A percentile compares a stretch with the other conserved stretches of the same genome.
These are phyloP conservation scores for Trypoxylon attenuatum DNA, from an alignment of 2,888 invertebrate species.

Conservation along the genomic window DNA sequence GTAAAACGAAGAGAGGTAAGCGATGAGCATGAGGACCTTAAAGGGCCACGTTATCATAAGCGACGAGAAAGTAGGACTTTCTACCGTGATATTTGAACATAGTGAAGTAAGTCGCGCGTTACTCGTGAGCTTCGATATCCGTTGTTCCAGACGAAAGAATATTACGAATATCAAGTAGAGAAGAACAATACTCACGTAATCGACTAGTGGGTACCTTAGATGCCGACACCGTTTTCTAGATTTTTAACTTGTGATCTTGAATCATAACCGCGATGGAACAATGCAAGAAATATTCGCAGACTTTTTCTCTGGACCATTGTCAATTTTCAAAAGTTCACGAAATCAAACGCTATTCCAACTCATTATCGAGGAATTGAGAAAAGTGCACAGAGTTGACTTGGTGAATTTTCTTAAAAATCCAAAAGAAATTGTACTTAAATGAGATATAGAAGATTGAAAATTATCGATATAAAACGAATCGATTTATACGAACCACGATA, in stretches of 20 bases:
- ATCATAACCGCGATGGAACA: conserved; percentile 6
- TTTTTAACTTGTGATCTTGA: conserved; percentile 1
- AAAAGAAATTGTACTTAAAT: too few species aligned
- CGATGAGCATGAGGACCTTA: neutral
- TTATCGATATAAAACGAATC: too few species aligned
- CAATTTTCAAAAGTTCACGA: too few species aligned
- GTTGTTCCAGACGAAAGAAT: conserved; percentile 12
- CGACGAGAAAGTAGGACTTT: conserved; percentile 17
- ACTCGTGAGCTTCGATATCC: conserved; percentile 19
- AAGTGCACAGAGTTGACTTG: too few species aligned
- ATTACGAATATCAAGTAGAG: conserved; percentile 21
- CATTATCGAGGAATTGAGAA: too few species aligned
- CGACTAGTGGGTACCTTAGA: conserved; percentile 24
- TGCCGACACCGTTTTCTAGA: conserved; percentile 7
- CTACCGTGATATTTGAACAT: conserved; percentile 31
- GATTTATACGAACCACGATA: too few species aligned
- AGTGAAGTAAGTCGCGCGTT: conserved; percentile 22
- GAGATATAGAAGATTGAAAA: too few species aligned
- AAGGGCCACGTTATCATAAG: conserved; percentile 2
- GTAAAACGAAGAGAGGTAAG: neutral
- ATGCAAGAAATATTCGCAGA: too few species aligned
- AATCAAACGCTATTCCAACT: too few species aligned
- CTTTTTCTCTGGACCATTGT: too few species aligned
- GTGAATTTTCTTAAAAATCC: too few species aligned
- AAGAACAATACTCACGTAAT: conserved; percentile 16